These are phyloP conservation scores for Gasterosteus aculeatus DNA, from an alignment of 2,113 vertebrate genomes.

Conservation along the genomic window DNA sequence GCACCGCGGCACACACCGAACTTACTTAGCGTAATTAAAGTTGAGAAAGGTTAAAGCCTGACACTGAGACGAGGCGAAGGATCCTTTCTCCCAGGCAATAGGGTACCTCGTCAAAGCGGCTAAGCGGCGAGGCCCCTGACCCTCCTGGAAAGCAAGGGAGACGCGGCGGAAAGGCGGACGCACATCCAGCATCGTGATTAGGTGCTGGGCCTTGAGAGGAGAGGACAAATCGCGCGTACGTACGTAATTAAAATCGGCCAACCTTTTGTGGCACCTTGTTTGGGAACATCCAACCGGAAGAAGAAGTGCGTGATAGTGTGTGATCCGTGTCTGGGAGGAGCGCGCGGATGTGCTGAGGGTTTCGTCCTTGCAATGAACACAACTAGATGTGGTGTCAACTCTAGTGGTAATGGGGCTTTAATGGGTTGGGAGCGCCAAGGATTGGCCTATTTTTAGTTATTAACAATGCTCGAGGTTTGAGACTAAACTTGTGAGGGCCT, in stretches of 20 bases:
- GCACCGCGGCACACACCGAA: slow-evolving; percentile 79
- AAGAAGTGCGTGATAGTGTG: slow-evolving; percentile 64
- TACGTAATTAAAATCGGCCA: slow-evolving; percentile 69
- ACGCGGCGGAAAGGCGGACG: slow-evolving; percentile 67
- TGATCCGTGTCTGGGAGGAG: slow-evolving; percentile 66
- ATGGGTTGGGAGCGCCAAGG: slow-evolving; percentile 33
- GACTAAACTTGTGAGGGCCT: background rate
- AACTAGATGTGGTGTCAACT: slow-evolving; percentile 61
- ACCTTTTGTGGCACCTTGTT: slow-evolving; percentile 71
- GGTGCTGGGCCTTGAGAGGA: slow-evolving; percentile 63
- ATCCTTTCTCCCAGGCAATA: slow-evolving; percentile 75
- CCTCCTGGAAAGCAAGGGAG: slow-evolving; percentile 73
- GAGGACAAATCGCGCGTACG: slow-evolving; percentile 66
- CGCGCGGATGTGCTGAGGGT: slow-evolving; percentile 43
- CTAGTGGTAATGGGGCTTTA: slow-evolving; percentile 24
- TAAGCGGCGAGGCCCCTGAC: slow-evolving; percentile 66
- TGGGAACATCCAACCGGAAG: slow-evolving; percentile 65
- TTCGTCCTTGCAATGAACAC: slow-evolving; percentile 67
- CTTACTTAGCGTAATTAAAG: slow-evolving; percentile 84
- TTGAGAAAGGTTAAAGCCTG: slow-evolving; percentile 88
- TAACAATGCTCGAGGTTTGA: slow-evolving; percentile 12
- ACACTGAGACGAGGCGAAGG: slow-evolving; percentile 78
- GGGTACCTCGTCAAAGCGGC: slow-evolving; percentile 78
- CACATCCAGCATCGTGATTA: slow-evolving; percentile 71
- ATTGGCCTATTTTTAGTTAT: slow-evolving; percentile 46